Conservation (phyloP, 2,888 invertebrate genomes). For the Macaria liturata region DNA sequence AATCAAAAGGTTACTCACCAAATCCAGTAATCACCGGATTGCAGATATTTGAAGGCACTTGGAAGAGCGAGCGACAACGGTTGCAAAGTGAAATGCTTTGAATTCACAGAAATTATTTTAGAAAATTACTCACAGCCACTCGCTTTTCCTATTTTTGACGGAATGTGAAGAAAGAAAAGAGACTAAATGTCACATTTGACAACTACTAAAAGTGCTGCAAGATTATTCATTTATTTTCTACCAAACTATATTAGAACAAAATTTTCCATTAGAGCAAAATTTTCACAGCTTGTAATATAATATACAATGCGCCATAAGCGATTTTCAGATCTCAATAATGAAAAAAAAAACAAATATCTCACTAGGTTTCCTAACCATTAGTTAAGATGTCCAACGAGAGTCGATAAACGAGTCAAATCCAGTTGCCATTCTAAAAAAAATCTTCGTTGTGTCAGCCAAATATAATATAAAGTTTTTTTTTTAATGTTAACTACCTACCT, state of each 20-base stretch:
- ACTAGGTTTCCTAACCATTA: too few relatives aligned
- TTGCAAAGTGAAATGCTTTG: conserved; percentile 36
- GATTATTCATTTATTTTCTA: neutral
- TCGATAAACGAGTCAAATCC: too few relatives aligned
- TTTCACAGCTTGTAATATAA: too few relatives aligned
- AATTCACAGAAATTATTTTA: conserved; percentile 34
- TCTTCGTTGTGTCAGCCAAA: too few relatives aligned
- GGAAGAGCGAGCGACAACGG: conserved; percentile 26
- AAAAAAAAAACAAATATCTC: too few relatives aligned
- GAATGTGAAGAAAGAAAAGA: conserved; percentile 54
- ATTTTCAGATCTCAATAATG: too few relatives aligned
- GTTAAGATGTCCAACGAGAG: too few relatives aligned
- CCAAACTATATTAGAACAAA: too few relatives aligned
- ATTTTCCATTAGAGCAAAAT: neutral
- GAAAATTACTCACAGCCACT: conserved; percentile 64
- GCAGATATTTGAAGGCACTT: conserved; percentile 27
- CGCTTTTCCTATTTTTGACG: conserved; percentile 62
- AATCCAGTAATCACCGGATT: conserved; percentile 25
- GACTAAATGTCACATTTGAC: conserved; percentile 14
- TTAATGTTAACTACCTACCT: too few relatives aligned
- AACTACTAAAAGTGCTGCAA: conserved; percentile 37
- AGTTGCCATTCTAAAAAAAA: too few relatives aligned
- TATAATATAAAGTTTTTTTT: too few relatives aligned
- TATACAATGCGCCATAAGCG: too few relatives aligned
- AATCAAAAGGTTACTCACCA: conserved; percentile 25